These are phyloP conservation scores for Sterrhoptilus dennistouni DNA, from an alignment of 2,113 vertebrate species.

Conservation along the genomic window DNA sequence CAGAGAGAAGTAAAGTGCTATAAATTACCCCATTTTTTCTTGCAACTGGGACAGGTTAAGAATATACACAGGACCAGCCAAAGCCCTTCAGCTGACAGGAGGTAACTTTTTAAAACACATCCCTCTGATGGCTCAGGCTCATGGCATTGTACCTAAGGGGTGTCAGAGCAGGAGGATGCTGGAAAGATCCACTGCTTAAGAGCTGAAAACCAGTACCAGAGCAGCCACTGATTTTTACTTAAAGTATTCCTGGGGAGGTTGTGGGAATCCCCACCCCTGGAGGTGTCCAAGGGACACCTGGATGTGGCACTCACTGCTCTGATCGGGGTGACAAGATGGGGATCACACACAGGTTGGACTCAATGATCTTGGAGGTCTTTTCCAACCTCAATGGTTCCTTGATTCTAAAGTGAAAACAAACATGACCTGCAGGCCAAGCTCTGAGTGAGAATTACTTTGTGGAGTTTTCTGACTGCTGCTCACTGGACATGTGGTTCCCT, in stretches of 20 bases:
- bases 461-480: background rate
- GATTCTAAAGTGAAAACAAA: background rate
- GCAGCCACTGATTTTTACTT: background rate
- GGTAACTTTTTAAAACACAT: background rate
- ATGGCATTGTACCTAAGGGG: background rate
- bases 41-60: background rate
- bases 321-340: background rate
- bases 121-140: background rate
- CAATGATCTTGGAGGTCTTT: background rate
- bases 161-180: background rate
- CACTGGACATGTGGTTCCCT: background rate
- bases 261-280: background rate
- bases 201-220: background rate
- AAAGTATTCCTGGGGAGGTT: background rate
- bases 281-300: accelerated
- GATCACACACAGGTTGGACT: background rate
- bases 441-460: background rate
- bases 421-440: background rate
- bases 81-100: background rate
- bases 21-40: background rate
- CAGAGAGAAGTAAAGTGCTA: background rate
- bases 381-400: background rate
- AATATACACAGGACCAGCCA: background rate
- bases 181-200: background rate
- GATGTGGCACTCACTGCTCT: background rate